Evolutionary conservation across 2,888 invertebrate species (phyloP).

Genomic region (Acanthosepion pharaonis): DNA sequence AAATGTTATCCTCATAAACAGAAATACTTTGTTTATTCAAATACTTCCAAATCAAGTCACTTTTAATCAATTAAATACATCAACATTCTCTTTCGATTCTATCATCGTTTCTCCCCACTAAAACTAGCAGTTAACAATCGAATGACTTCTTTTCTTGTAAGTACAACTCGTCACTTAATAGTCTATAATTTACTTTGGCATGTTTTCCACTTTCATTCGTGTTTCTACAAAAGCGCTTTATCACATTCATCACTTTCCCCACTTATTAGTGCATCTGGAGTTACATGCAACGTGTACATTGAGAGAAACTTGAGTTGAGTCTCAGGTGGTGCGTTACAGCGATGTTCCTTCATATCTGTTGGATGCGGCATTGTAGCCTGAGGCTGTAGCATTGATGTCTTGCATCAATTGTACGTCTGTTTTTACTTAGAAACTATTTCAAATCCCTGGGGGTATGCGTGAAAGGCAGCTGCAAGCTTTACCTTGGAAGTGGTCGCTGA

Average conservation of each 20-base stretch:
- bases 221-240: not conserved
- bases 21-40: too few relatives aligned
- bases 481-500: not conserved
- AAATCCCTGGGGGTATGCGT: not conserved
- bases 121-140: not conserved
- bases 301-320: not conserved
- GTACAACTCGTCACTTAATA: not conserved
- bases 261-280: not conserved
- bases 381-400: not conserved
- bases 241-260: not conserved
- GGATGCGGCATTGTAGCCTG: not conserved
- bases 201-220: not conserved
- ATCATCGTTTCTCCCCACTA: not conserved
- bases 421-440: slow-evolving; percentile 18
- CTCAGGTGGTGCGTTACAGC: not conserved
- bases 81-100: not conserved
- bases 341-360: not conserved
- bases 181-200: not conserved
- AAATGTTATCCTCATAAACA: too few relatives aligned
- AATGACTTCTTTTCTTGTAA: not conserved
- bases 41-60: not conserved
- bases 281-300: not conserved
- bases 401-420: slow-evolving; percentile 6
- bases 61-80: not conserved
- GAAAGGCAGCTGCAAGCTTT: slow-evolving; percentile 33